Percentiles rank a stretch among this genome's conserved stretches.
Conservation (phyloP, 1,140 invertebrate genomes). For the Caenorhabditis brenneri region DNA sequence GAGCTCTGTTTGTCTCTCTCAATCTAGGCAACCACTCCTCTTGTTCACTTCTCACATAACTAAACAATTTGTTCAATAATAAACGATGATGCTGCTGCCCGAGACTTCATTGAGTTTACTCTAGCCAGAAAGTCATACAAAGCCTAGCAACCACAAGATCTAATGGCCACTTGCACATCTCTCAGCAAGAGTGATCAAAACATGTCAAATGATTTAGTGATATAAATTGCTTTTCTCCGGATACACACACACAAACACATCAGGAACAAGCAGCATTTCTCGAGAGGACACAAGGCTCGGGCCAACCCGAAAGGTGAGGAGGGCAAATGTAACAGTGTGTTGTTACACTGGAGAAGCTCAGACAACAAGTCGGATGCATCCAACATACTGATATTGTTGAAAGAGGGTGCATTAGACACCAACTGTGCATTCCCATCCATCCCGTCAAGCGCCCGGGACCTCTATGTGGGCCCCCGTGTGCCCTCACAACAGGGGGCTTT, state of each 20-base stretch:
- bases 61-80: not conserved
- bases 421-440: not conserved
- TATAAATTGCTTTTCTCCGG: conserved; percentile 1
- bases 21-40: not conserved
- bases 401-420: conserved; percentile 25
- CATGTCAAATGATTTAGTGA: conserved; percentile 29
- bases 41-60: not conserved
- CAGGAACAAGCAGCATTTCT: not conserved
- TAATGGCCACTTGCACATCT: too few relatives aligned
- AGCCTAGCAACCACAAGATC: not conserved
- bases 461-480: not conserved
- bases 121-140: not conserved
- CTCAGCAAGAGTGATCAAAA: not conserved
- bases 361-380: not conserved
- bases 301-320: conserved; percentile 8
- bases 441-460: not conserved
- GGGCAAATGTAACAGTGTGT: conserved; percentile 33
- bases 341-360: conserved; percentile 37
- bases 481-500: not conserved
- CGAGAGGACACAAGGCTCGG: not conserved
- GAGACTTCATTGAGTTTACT: not conserved
- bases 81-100: not conserved
- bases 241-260: conserved; percentile 5
- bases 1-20: not conserved
- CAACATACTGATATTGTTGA: conserved; percentile 12